Base-by-base conservation (phyloP, 1,140 invertebrate genomes). In the Delia radicum region DNA sequence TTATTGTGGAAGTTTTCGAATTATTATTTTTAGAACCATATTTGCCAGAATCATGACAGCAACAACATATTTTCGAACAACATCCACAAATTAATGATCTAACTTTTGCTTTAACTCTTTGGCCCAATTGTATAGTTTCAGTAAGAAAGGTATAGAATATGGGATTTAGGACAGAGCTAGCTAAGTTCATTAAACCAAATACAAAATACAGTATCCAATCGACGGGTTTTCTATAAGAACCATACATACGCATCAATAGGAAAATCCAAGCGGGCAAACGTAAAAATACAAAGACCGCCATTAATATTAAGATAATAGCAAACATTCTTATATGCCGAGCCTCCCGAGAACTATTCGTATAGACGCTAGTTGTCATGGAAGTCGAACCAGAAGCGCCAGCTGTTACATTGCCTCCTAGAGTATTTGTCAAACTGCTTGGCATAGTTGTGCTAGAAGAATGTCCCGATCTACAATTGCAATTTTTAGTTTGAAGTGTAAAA, bases 81-180 rank as follows among this genome's bases (percentile, higher is more conserved):
- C 65, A 69, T n/a, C 55, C 48, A 18, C 48, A 74, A 2, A 74
- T 6, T 15, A 48, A 13, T 26, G 31, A 33, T 29, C 13, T 28
- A 24, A 69, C 18, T 33, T 75, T 76, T 4, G 29, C 71, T 31
- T 80, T 84, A 0, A 84, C 31, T 71, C 61, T 62, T 12, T 77
- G 75, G 18, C 79, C 37, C 5, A 78, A 79, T 27, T 78, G 76
- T 2, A 90, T 81, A 7, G 89, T 88, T 75, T 88, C 85, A 21
- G 88, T 87, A 2, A 90, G 80, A 77, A 89, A 91, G 0, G 88
- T 87, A 75, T 90, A 91, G 2, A 91, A 80, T 31, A 90, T 86
- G 2, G 90, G 90, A 86, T 91, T 89, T 3, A 90, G 28, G 1
- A 87, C 86, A 26, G 88, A 88, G 69, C 88, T 89, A 3, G 88